Base-by-base conservation (phyloP, 2,888 invertebrate species). In the Callyntrura guangdongensis region DNA sequence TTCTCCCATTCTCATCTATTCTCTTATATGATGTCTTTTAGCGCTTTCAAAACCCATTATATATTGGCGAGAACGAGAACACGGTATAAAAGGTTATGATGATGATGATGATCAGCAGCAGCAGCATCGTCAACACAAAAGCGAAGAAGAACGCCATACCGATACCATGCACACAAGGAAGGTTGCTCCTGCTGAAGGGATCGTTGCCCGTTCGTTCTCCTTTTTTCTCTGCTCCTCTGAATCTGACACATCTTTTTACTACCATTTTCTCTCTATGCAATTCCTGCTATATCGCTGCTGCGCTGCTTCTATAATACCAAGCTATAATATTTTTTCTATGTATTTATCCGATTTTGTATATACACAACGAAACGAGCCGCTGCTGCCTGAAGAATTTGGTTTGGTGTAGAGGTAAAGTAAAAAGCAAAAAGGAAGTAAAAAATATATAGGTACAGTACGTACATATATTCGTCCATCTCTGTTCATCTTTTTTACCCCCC, bases 181-280 rank as follows among this genome's bases (percentile, higher is more conserved):
- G 47, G 25, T 20, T 36, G 17, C n/a, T 1, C 14, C 14, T 61
- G 49, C 22, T 36, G 22, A 74, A 56, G 53, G 36, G 86, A 86
- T 74, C 86, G 86, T 86, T 86, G 86, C 86, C 86, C 86, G 86
- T 86, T 86, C 86, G 86, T 77, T 86, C 77, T 86, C 77, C 59
- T 69, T 84, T 86, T 36, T 45, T 74, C 59, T 11, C 36, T 64
- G 8, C 17, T 20, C 64, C 20, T 64, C 20, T 64, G n/a, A n/a
- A n/a, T n/a, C 17, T 45, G 36, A 14, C 74, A 27, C 79, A 56
- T 56, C 45, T 53, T n/a, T n/a, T 53, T 17, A 12, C 25, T 56
- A 25, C 56, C 27, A n/a, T 25, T 14, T 14, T 14, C 17, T 74
- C 36, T 74, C 4, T 45, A 20, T 14, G 1, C 64, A 64, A 17